Base-by-base conservation (phyloP, 35 echinoderm and acorn worm genomes). In the Ophiothrix spiculata region DNA sequence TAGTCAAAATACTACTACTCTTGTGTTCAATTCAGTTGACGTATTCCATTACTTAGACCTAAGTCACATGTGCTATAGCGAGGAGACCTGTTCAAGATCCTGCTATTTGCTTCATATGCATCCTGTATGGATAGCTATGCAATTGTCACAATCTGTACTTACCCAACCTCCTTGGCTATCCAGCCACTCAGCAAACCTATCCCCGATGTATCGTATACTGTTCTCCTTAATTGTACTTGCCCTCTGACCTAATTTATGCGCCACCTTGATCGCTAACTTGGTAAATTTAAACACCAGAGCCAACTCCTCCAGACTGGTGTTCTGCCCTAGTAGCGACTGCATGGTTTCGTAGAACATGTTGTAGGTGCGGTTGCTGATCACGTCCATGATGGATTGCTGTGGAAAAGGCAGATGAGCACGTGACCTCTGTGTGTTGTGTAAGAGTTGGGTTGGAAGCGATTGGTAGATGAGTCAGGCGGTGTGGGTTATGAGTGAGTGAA, bases 141-240 rank as follows among this genome's bases (percentile, higher is more conserved):
- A 54, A 54, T 21, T 54, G 45, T 54, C 8, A 54, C 45, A 54
- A 54, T 54, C 21, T 54, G 45, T 54, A 54, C 94, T 92, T 90
- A 97, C 94, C 90, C 91, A 97, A 63, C 94, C 94, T 42, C 94
- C 94, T 64, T 97, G 94, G 38, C 90, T 92, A 63, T 92, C 90
- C 33, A 97, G 81, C 94, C 90, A 97, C 31, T 63, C 90, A 35
- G 94, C 94, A 83, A 93, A 97, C 17, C 90, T 79, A 54, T 93
- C 79, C n/a, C 90, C 83, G 77, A 97, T 92, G 87, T 88, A 97
- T 31, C 83, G 92, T n/a, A 97, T 73, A 35, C 90, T 93, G 79
- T 97, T 97, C 32, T 97, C 90, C 83, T 93, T 97, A 84, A 97
- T 93, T 17, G 75, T 83, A 16, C 54, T 90, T 1, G 87, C 94